A percentile compares a stretch with the other conserved stretches of the same genome.
Conservation (phyloP, 2,113 vertebrate species). For the Alligator sinensis region DNA sequence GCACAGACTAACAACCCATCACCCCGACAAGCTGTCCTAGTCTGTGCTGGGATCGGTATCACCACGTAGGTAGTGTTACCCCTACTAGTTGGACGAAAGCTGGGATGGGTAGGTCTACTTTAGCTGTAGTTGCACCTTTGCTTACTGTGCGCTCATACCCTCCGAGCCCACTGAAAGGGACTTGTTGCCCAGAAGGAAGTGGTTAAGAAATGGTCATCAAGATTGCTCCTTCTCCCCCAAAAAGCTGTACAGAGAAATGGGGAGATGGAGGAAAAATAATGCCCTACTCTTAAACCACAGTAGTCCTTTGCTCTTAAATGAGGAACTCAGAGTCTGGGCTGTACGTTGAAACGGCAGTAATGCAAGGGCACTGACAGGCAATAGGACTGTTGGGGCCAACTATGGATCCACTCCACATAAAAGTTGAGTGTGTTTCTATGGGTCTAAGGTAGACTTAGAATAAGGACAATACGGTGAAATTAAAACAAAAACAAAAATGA, state of each 20-base stretch:
- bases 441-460: too few species aligned
- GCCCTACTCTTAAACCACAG: background rate
- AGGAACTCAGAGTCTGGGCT: rapidly evolving
- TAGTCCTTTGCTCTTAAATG: background rate
- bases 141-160: too few species aligned
- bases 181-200: background rate
- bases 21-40: too few species aligned
- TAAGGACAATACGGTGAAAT: background rate
- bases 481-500: background rate
- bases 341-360: background rate
- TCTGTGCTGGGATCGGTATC: too few species aligned
- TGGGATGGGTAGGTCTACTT: too few species aligned
- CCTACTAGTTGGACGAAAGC: too few species aligned
- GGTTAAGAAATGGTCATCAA: background rate
- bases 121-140: too few species aligned
- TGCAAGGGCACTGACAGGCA: rapidly evolving
- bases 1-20: too few species aligned
- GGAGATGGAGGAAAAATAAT: background rate
- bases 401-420: too few species aligned
- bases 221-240: background rate
- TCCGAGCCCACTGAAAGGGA: background rate
- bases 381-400: too few species aligned
- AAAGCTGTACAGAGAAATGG: background rate
- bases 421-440: too few species aligned
- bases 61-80: too few species aligned